Conservation (phyloP, 1,140 invertebrate genomes). For the Elymnias hypermnestra region DNA sequence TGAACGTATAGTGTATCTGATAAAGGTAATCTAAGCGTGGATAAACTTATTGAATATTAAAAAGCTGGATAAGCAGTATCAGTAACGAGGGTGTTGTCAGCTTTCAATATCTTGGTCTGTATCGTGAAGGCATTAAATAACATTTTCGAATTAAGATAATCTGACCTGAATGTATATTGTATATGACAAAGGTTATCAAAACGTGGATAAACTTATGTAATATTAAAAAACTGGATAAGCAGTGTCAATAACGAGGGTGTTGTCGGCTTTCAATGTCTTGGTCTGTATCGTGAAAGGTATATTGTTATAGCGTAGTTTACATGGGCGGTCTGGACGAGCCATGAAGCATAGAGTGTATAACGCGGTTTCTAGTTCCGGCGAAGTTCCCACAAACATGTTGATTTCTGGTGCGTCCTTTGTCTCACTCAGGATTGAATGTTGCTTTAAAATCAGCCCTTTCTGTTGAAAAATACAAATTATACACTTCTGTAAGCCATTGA, state of each 20-base stretch:
- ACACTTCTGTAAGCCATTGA: too few relatives aligned
- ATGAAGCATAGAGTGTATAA: slow-evolving; percentile 93
- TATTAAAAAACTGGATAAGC: slow-evolving; percentile 53
- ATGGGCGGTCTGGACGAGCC: slow-evolving; percentile 79
- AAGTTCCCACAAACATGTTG: slow-evolving; percentile 91
- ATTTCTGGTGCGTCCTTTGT: slow-evolving; percentile 66
- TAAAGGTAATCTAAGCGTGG: too few relatives aligned
- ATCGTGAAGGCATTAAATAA: too few relatives aligned
- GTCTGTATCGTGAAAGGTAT: slow-evolving; percentile 60
- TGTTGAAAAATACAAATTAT: slow-evolving; percentile 16
- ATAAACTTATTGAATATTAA: too few relatives aligned
- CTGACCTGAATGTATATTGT: too few relatives aligned
- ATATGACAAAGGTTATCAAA: not conserved
- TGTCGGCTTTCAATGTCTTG: slow-evolving; percentile 56
- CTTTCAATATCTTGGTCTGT: too few relatives aligned
- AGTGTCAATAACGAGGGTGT: slow-evolving; percentile 54
- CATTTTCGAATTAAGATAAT: too few relatives aligned
- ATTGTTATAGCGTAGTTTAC: slow-evolving; percentile 54
- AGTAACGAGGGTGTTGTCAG: too few relatives aligned
- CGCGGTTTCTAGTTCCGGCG: slow-evolving; percentile 94
- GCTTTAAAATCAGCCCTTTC: slow-evolving; percentile 68
- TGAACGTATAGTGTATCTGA: too few relatives aligned
- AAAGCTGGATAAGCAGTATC: too few relatives aligned
- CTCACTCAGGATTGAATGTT: slow-evolving; percentile 59
- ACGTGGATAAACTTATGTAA: not conserved